These are phyloP conservation scores for Mnemiopsis leidyi DNA, from an alignment of 37 sponge, comb jelly and placozoan species.

Conservation along the genomic window DNA sequence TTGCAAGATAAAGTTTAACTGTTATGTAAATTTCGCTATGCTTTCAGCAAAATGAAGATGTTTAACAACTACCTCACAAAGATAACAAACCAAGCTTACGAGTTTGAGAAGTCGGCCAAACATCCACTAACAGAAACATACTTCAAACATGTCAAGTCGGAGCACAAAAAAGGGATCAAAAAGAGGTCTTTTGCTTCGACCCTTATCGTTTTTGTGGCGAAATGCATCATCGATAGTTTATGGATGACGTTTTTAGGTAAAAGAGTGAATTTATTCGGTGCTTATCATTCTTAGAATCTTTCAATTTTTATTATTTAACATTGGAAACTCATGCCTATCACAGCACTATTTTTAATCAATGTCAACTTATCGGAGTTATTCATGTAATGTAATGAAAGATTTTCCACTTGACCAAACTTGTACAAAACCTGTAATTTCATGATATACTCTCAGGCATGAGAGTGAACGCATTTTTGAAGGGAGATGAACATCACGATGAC, in stretches of 20 bases:
- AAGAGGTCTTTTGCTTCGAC: neutral
- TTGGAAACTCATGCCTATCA: too few relatives aligned
- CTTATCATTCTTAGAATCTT: too few relatives aligned
- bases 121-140: neutral
- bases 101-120: conserved; percentile 32
- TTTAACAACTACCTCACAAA: neutral
- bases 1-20: neutral
- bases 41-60: neutral
- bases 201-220: neutral
- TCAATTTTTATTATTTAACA: too few relatives aligned
- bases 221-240: neutral
- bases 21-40: neutral
- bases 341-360: too few relatives aligned
- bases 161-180: neutral
- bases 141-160: conserved; percentile 12
- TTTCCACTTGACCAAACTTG: too few relatives aligned
- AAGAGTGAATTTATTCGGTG: neutral
- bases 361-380: too few relatives aligned
- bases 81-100: neutral
- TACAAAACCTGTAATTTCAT: too few relatives aligned
- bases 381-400: too few relatives aligned
- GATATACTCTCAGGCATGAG: neutral
- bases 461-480: neutral
- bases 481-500: neutral
- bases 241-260: conserved; percentile 27